Evolutionary conservation across 1,140 invertebrate genomes (phyloP), one percentile per base, ranked within the genome.

Genomic region (Eurytemora carolleeae): DNA sequence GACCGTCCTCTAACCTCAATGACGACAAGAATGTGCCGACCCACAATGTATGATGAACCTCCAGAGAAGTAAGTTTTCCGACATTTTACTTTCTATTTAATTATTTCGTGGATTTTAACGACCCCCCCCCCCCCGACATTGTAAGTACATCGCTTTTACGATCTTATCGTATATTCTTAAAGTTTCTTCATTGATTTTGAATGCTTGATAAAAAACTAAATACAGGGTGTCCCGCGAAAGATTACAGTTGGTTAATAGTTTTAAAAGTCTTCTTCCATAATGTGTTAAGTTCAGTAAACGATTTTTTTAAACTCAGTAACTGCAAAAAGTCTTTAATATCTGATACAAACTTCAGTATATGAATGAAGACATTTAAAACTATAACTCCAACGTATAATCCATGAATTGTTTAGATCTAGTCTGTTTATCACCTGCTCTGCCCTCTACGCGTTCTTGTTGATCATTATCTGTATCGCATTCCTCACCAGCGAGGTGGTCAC

Each of bases 361-460:
- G n/a, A n/a, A n/a, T 7, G 31, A 44, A 7, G n/a, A 44, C 12
- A 52, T 59, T 59, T 15, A 56, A 24, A 59, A 21, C 12, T 59
- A 53, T 17, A 12, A 12, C 17, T 65, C 66, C n/a, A 44, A 44
- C 31, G 7, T 12, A 44, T 12, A 44, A 44, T 44, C 31, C 31
- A 69, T 69, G 69, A 70, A 73, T 64, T 74, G 79, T 78, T 62
- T 79, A 93, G 88, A 79, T 92, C 87, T 65, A 90, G 87, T 64
- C 77, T 90, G 63, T 92, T 92, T 77, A 92, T 91, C 74, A 86
- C 88, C 72, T 85, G 87, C 77, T 91, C 87, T 74, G 87, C 90
- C 75, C 85, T 92, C 67, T 93, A 93, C 74, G 87, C 86, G 66
- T 90, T 91, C 71, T 80, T 93, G 24, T 75, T 92, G 70, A 83